phyloP scores from a whole-genome alignment of 2,113 vertebrate species.

The Sander lucioperca region DNA sequence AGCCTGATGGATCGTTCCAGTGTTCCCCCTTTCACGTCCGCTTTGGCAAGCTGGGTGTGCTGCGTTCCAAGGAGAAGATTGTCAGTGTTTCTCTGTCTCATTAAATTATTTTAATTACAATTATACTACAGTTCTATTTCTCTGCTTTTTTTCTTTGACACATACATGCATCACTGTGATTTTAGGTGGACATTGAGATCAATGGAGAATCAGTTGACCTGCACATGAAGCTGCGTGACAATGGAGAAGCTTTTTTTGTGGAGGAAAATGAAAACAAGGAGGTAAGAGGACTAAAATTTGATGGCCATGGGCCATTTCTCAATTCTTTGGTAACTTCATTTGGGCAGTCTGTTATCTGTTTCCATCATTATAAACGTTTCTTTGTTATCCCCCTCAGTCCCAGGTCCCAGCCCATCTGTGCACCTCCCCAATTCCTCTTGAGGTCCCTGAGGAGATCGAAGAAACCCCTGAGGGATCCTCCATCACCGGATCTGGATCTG shows the following conservation, averaged over 20 bases:
- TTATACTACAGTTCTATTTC: not conserved
- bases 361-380: not conserved
- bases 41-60: constrained; percentile 95
- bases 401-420: constrained; percentile 85
- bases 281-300: constrained; percentile 69
- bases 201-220: constrained; percentile 93
- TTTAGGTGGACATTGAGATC: constrained; percentile 95
- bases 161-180: not conserved
- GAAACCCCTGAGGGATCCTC: not conserved
- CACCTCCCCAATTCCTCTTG: constrained; percentile 88
- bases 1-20: constrained; percentile 90
- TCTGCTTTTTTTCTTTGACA: not conserved
- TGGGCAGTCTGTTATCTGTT: not conserved
- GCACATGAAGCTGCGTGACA: constrained; percentile 96
- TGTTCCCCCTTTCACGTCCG: constrained; percentile 96
- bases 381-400: constrained; percentile 60
- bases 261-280: constrained; percentile 88
- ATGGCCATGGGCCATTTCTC: fast-evolving
- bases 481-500: constrained; percentile 47
- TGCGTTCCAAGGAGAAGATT: constrained; percentile 94
- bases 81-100: constrained; percentile 78
- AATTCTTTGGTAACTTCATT: not conserved
- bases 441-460: constrained; percentile 48
- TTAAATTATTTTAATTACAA: not conserved
- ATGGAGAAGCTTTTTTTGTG: constrained; percentile 96